Conservation (phyloP, 2,797 vertebrate species). For the Chiloscyllium punctatum region DNA sequence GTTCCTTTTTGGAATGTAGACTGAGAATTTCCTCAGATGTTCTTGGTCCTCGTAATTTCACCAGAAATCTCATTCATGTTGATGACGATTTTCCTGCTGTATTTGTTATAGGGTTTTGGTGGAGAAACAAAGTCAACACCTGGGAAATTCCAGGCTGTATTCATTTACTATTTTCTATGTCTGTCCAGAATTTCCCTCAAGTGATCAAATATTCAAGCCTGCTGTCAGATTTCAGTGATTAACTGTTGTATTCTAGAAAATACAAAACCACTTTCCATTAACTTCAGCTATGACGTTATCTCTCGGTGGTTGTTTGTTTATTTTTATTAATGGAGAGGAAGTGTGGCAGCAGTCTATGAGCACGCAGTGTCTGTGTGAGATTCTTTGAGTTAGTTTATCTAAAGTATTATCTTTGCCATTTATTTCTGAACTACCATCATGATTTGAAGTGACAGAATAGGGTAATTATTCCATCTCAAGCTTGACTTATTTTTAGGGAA, state of each 20-base stretch:
- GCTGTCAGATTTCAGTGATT: neutral
- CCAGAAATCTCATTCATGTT: neutral
- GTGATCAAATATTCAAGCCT: slow-evolving; percentile 17
- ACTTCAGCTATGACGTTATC: neutral
- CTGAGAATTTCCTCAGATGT: neutral
- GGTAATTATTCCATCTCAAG: neutral
- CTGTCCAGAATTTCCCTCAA: neutral
- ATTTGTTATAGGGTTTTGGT: neutral
- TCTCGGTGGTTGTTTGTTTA: neutral
- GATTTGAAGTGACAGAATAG: neutral
- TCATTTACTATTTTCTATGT: neutral
- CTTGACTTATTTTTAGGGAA: neutral
- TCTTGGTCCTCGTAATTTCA: neutral
- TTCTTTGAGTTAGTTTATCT: neutral
- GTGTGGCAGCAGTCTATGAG: neutral
- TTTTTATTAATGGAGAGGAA: neutral
- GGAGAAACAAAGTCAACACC: no score
- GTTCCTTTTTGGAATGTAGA: neutral
- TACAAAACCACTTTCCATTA: neutral
- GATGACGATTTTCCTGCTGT: neutral
- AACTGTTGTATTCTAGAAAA: neutral
- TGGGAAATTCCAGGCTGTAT: neutral
- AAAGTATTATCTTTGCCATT: neutral
- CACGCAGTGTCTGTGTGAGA: neutral
- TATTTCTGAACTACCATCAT: neutral